A percentile compares a stretch with the other conserved stretches of the same genome.
Conservation (phyloP, 1,140 invertebrate species). For the Caenorhabditis remanei region DNA sequence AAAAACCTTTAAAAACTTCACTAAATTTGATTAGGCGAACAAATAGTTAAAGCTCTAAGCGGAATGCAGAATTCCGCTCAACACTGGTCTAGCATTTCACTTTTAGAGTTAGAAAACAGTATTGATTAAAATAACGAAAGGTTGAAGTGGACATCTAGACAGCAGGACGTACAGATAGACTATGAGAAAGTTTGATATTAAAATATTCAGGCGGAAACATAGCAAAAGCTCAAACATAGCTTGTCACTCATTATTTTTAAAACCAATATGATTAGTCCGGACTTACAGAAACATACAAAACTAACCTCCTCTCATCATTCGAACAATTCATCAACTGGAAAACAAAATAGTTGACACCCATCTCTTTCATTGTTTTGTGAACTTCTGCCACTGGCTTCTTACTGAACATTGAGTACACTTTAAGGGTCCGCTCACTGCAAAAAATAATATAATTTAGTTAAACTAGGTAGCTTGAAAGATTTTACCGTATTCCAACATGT, state of each 20-base stretch:
- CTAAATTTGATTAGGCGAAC: too few relatives aligned
- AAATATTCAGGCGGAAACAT: too few relatives aligned
- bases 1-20: too few relatives aligned
- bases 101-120: too few relatives aligned
- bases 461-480: not conserved
- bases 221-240: too few relatives aligned
- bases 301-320: slow-evolving; percentile 26
- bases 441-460: not conserved
- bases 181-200: too few relatives aligned
- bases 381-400: slow-evolving; percentile 70
- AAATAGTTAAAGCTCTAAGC: too few relatives aligned
- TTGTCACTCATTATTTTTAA: not conserved
- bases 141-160: too few relatives aligned
- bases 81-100: too few relatives aligned
- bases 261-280: not conserved
- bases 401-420: slow-evolving; percentile 77
- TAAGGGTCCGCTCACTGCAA: slow-evolving; percentile 74
- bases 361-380: slow-evolving; percentile 69
- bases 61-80: too few relatives aligned
- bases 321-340: slow-evolving; percentile 70
- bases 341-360: slow-evolving; percentile 74
- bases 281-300: not conserved
- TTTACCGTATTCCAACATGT: slow-evolving; percentile 82
- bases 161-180: too few relatives aligned
- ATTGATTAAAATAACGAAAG: too few relatives aligned